Percentiles rank a stretch among this genome's conserved stretches.
Evolutionary conservation across 1,140 invertebrate species (phyloP).

Genomic region (Drosophila orena): DNA sequence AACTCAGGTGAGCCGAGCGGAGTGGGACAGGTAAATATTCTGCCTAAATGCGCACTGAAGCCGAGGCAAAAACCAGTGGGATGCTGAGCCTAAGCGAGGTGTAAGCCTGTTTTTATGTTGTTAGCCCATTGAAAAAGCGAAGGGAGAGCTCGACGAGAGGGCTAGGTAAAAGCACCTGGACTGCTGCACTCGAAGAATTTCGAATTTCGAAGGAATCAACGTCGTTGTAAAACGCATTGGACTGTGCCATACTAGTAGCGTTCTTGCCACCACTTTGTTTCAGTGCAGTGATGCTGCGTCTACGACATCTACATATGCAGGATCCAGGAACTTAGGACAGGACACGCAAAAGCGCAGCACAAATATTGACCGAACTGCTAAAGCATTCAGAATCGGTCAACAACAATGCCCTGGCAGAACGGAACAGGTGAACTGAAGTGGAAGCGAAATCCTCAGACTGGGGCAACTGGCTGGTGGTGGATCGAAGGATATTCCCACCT

Average conservation of each 20-base stretch:
- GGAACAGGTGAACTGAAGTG: background rate
- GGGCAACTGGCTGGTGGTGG: background rate
- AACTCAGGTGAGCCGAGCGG: constrained; percentile 2
- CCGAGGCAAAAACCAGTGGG: background rate
- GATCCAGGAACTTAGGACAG: constrained; percentile 14
- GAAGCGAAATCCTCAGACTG: constrained; percentile 11
- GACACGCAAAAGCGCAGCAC: constrained; percentile 69
- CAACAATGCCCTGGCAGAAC: constrained; percentile 40
- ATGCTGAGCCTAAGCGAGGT: constrained; percentile 51
- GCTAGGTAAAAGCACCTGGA: background rate
- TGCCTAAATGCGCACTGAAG: constrained; percentile 12
- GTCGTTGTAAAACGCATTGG: no score
- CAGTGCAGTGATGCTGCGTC: constrained; percentile 40
- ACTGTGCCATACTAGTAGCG: no score
- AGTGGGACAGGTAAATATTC: constrained; percentile 55
- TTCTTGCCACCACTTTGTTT: constrained; percentile 30
- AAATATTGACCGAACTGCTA: constrained; percentile 79
- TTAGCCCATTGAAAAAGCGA: constrained; percentile 57
- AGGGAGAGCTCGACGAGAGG: constrained; percentile 2
- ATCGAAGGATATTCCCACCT: constrained; percentile 8
- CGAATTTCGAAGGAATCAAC: background rate
- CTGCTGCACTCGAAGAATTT: background rate
- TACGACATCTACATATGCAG: constrained; percentile 56
- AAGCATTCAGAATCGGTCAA: constrained; percentile 69
- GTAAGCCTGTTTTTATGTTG: constrained; percentile 80